Evolutionary conservation across 1,140 invertebrate species (phyloP), one percentile per base, ranked within the genome.

Genomic region (Drosophila melanogaster): DNA sequence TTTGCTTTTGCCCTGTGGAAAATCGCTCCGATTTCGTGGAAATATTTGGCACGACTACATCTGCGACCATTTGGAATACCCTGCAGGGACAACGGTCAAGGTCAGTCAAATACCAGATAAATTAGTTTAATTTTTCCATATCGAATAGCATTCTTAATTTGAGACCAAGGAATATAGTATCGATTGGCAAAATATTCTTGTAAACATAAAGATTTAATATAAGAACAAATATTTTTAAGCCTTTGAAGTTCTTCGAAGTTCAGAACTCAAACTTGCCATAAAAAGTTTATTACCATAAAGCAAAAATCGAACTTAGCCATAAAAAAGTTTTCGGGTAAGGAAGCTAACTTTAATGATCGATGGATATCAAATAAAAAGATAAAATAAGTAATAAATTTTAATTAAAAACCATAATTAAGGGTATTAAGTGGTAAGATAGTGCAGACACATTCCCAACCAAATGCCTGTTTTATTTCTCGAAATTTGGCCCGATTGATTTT

Each of bases 401-500:
- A 14, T 19, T 44, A 2, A 24, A 22, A 46, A 17, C 35, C 7
- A 11, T 17, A 10, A 26, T 33, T 46, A 10, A 60, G 55, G 43
- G 58, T 46, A 72, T 47, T 8, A 3, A 0, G 0, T 22, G 35
- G 40, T 44, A 8, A 3, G 12, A n/a, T n/a, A 30, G 17, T 11
- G 4, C 6, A 12, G 6, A 14, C 11, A 1, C n/a, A 14, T 38
- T 26, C 8, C 1, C 22, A 24, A n/a, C 47, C 47, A 46, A 67
- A 51, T 59, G 40, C 40, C 40, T 69, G 59, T 33, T 76, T 74
- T 86, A 62, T 53, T 61, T 73, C 70, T 60, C 43, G 54, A 64
- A 77, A 74, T 71, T 74, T 24, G 51, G 38, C 12, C 44, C 59
- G 70, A 83, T 83, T 76, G 84, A 83, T 89, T 83, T 83, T 78